Percentiles rank a stretch among this genome's conserved stretches.
Evolutionary conservation across 1,140 invertebrate genomes (phyloP).

Genomic region (Diploscapter pachys): DNA sequence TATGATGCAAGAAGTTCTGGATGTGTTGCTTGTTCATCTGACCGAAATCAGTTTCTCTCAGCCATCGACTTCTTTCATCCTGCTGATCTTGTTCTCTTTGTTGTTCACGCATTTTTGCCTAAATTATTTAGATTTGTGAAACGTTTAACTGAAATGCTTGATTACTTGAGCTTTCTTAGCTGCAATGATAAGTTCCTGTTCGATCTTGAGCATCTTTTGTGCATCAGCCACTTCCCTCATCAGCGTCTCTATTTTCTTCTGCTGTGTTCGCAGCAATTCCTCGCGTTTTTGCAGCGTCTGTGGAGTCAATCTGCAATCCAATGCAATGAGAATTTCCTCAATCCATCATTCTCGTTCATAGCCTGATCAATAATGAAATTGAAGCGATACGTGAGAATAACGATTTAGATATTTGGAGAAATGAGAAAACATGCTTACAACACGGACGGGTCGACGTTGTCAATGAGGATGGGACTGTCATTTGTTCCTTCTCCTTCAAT

Average conservation of each 20-base stretch:
- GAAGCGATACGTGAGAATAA: too few relatives aligned
- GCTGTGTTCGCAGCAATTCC: constrained; percentile 71
- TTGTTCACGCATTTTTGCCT: constrained; percentile 22
- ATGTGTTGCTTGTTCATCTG: constrained; percentile 44
- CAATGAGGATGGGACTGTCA: constrained; percentile 5
- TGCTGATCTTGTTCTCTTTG: constrained; percentile 23
- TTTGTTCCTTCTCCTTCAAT: background rate
- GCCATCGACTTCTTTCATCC: constrained; percentile 31
- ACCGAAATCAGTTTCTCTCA: constrained; percentile 44
- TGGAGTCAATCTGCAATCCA: constrained; percentile 37
- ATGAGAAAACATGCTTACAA: too few relatives aligned
- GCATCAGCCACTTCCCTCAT: constrained; percentile 71
- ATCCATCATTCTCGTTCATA: constrained; percentile 12
- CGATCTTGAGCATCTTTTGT: constrained; percentile 50
- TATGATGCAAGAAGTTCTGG: constrained; percentile 47
- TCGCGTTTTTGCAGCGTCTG: constrained; percentile 46
- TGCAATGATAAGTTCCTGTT: constrained; percentile 50
- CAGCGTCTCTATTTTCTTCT: constrained; percentile 80
- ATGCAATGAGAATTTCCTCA: constrained; percentile 26
- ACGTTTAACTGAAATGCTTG: constrained; percentile 11
- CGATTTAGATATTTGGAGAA: too few relatives aligned
- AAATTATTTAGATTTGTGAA: background rate
- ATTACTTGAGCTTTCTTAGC: constrained; percentile 44
- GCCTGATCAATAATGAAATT: background rate
- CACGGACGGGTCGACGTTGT: too few relatives aligned